These are phyloP conservation scores for Sinocyclocheilus rhinocerous DNA, from an alignment of 2,113 vertebrate species.

Conservation along the genomic window DNA sequence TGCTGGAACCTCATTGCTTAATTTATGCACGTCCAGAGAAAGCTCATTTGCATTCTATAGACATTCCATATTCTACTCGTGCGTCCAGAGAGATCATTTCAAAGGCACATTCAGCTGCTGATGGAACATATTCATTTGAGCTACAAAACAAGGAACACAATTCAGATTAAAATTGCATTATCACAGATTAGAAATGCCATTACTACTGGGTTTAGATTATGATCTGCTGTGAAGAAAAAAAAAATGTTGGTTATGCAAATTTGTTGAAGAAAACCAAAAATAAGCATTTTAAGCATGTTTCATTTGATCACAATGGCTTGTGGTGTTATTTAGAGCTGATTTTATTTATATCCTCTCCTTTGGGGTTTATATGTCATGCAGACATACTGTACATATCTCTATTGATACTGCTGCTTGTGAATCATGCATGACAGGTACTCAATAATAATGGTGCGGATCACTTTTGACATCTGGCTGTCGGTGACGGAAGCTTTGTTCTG, in stretches of 20 bases:
- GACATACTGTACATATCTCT: background rate
- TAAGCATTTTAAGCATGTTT: background rate
- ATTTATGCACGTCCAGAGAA: constrained; percentile 77
- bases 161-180: constrained; percentile 49
- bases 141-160: constrained; percentile 58
- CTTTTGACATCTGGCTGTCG: constrained; percentile 63
- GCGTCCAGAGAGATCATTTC: constrained; percentile 72
- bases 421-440: constrained; percentile 87
- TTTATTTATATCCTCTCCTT: constrained; percentile 23
- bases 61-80: constrained; percentile 70
- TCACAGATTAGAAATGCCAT: constrained; percentile 47
- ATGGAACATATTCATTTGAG: constrained; percentile 73
- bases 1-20: constrained; percentile 77
- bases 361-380: constrained; percentile 16
- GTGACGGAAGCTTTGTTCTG: constrained; percentile 94
- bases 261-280: background rate
- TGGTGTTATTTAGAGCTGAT: background rate
- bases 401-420: constrained; percentile 60
- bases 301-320: background rate
- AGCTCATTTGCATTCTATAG: constrained; percentile 76
- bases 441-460: constrained; percentile 85
- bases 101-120: constrained; percentile 71
- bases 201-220: constrained; percentile 38
- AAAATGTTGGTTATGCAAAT: background rate
- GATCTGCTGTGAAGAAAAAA: background rate